Base-by-base conservation (phyloP, 1,140 invertebrate species). In the Drosophila melanogaster region DNA sequence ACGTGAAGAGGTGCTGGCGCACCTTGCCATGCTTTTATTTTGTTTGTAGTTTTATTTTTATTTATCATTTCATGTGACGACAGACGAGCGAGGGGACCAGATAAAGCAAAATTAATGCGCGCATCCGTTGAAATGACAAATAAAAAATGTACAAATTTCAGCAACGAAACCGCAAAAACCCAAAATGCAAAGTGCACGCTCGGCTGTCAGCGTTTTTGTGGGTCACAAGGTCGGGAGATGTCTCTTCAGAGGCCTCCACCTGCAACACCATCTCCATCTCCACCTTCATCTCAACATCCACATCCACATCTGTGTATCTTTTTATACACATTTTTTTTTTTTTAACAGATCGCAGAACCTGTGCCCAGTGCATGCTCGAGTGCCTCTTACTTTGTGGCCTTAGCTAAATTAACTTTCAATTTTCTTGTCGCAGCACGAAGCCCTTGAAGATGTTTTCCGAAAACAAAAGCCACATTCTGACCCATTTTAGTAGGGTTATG, bases 371-470 rank as follows among this genome's bases (percentile, higher is more conserved):
- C 40, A 50, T 49, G 38, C 50, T 37, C 40, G 37, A 49, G 40
- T 73, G 62, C 76, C 75, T 79, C 59, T 83, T 76, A 79, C 80
- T 78, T 76, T 78, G 77, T 17, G 49, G 59, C 40, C 50, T 35
- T 53, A 61, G 56, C 57, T 81, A 66, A 81, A 76, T 67, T 37
- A 51, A 84, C 80, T 79, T 79, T 79, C 77, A 69, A 43, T 79
- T 75, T 73, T 41, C 51, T 41, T 47, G 26, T 15, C 15, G 33
- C 15, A 19, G 35, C 22, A 26, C 5, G 14, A 62, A 37, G 47
- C 12, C 54, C 60, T 37, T 56, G 49, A 24, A 69, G 40, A 35
- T 17, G 47, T 5, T 35, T 51, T 35, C 15, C 2, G 8, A 35
- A 26, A 15, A 30, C 12, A 37, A 12, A 59, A 57, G 35, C 35